A percentile compares a stretch with the other conserved stretches of the same genome.
Conservation (phyloP, 2,888 invertebrate species). For the Chromoteleia sp. region DNA sequence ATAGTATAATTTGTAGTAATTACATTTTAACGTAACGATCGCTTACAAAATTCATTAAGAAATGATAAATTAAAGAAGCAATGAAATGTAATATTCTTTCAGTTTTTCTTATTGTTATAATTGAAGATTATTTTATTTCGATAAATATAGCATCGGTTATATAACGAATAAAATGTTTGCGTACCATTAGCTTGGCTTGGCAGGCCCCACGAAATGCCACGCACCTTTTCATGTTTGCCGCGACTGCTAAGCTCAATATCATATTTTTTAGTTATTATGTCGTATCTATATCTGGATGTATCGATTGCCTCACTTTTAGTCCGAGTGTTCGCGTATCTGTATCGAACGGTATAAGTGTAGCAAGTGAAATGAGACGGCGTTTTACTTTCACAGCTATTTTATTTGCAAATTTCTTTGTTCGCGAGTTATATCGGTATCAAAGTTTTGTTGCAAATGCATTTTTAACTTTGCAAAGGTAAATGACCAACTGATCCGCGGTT, state of each 20-base stretch:
- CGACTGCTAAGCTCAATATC: constrained; percentile 36
- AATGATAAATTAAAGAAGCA: too few relatives aligned
- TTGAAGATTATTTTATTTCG: too few relatives aligned
- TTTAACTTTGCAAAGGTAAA: constrained; percentile 30
- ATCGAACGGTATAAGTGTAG: constrained; percentile 75
- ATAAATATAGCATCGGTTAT: not conserved
- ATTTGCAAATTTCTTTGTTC: constrained; percentile 27
- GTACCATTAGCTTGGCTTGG: constrained; percentile 29
- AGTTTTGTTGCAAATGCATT: not conserved
- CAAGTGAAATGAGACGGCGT: constrained; percentile 72
- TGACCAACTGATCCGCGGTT: constrained; percentile 24
- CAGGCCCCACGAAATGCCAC: constrained; percentile 32
- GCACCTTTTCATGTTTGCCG: constrained; percentile 50
- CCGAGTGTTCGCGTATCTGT: constrained; percentile 71
- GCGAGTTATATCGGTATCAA: not conserved
- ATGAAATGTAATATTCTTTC: too few relatives aligned
- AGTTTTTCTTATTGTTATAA: too few relatives aligned
- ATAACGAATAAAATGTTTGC: constrained; percentile 26
- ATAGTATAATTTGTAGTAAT: too few relatives aligned
- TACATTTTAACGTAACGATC: too few relatives aligned
- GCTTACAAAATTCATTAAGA: too few relatives aligned
- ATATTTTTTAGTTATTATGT: constrained; percentile 59
- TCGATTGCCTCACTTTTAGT: constrained; percentile 66
- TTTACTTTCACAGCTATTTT: constrained; percentile 69
- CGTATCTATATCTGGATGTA: constrained; percentile 62